These are phyloP conservation scores for Magallana nippona DNA, from an alignment of 2,888 invertebrate genomes.

Conservation along the genomic window DNA sequence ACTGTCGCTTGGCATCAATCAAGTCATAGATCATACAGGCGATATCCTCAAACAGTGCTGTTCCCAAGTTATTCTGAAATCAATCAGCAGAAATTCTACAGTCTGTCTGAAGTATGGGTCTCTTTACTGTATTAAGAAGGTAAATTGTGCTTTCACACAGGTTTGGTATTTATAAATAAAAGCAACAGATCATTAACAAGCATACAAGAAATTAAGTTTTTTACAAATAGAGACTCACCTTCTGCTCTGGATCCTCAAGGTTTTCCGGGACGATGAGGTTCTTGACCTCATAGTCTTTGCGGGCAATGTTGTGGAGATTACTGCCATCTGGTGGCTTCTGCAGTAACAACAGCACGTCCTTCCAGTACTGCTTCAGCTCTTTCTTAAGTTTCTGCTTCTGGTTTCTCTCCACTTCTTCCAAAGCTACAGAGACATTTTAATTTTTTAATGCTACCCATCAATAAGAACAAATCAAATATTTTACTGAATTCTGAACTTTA, in stretches of 20 bases:
- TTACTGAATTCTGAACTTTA: background rate
- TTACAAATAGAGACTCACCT: slow-evolving; percentile 62
- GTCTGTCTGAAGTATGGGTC: background rate
- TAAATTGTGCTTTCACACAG: background rate
- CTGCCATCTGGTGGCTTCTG: slow-evolving; percentile 69
- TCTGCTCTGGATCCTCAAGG: slow-evolving; percentile 74
- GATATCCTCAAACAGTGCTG: slow-evolving; percentile 77
- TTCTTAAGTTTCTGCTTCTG: slow-evolving; percentile 60
- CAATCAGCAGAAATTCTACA: background rate
- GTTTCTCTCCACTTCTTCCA: slow-evolving; percentile 68
- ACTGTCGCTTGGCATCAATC: slow-evolving; percentile 76
- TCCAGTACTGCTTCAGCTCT: slow-evolving; percentile 76
- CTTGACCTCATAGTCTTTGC: slow-evolving; percentile 75
- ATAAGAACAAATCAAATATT: background rate
- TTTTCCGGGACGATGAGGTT: slow-evolving; percentile 71
- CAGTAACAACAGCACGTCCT: slow-evolving; percentile 71
- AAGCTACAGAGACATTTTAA: slow-evolving; percentile 52
- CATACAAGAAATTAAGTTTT: no score
- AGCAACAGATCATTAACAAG: no score
- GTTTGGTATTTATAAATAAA: no score
- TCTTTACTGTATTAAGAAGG: background rate
- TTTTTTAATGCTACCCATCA: background rate
- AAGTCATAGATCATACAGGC: slow-evolving; percentile 78
- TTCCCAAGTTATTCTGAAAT: slow-evolving; percentile 73
- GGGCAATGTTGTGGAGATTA: slow-evolving; percentile 74